phyloP scores from a whole-genome alignment of 2,113 vertebrate species.

The Ascaphus truei region DNA sequence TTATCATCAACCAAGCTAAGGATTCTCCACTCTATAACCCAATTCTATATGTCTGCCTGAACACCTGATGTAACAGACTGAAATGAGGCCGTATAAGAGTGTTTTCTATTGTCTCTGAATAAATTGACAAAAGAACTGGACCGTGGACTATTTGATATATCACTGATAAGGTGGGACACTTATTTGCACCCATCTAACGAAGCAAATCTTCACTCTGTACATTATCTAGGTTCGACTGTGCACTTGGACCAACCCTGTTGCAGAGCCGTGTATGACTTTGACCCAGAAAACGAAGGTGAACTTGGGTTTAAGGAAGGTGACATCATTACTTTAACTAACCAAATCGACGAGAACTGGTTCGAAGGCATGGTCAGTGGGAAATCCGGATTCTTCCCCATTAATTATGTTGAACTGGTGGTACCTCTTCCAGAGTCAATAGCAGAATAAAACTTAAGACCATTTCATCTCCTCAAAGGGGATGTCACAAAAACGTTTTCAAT shows the following conservation, averaged over 20 bases:
- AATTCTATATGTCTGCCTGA: no score
- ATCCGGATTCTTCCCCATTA: slow-evolving; percentile 93
- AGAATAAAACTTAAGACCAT: slow-evolving; percentile 43
- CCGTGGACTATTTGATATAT: no score
- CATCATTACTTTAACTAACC: slow-evolving; percentile 89
- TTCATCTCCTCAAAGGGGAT: slow-evolving; percentile 46
- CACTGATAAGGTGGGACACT: no score
- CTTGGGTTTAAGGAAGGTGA: slow-evolving; percentile 93
- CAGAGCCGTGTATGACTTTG: slow-evolving; percentile 87
- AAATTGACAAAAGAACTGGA: no score
- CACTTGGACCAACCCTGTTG: slow-evolving; percentile 86
- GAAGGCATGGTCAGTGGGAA: slow-evolving; percentile 84
- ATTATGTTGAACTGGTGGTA: slow-evolving; percentile 86
- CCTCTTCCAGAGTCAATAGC: slow-evolving; percentile 78
- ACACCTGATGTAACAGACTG: no score
- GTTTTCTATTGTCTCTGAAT: no score
- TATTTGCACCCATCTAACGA: no score
- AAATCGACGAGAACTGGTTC: slow-evolving; percentile 95
- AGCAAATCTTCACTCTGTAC: slow-evolving; percentile 16
- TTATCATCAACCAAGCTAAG: no score
- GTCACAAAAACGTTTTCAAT: slow-evolving; percentile 53
- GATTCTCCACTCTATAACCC: no score
- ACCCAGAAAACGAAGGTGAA: slow-evolving; percentile 90
- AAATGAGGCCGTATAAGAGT: no score
- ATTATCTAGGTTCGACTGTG: slow-evolving; percentile 60